Evolutionary conservation across 2,888 invertebrate genomes (phyloP).

Genomic region (Drosophila mayaguana): DNA sequence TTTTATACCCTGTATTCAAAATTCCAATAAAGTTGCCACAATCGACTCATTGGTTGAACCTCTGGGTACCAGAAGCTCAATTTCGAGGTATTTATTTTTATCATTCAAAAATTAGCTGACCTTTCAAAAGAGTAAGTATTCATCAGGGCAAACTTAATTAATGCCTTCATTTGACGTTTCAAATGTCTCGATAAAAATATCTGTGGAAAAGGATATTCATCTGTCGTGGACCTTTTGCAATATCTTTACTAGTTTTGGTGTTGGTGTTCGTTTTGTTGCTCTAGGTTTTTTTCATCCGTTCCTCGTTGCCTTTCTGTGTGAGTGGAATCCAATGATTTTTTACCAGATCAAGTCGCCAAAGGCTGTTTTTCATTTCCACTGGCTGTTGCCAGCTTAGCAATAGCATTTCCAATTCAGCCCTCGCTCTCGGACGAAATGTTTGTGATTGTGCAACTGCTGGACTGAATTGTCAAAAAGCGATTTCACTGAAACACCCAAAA

Average conservation of each 20-base stretch:
- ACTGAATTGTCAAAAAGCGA: constrained; percentile 28
- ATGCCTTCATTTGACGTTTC: not conserved
- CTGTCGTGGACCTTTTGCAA: not conserved
- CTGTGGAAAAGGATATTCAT: not conserved
- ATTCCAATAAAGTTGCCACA: not conserved
- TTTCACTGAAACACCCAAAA: constrained; percentile 13
- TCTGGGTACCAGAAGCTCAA: not conserved
- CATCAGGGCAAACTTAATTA: not conserved
- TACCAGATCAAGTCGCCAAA: constrained; percentile 54
- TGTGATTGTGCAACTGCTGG: constrained; percentile 19
- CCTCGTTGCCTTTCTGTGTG: constrained; percentile 25
- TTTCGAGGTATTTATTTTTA: not conserved
- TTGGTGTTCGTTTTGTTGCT: constrained; percentile 25
- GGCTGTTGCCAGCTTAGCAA: constrained; percentile 44
- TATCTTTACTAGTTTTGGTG: not conserved
- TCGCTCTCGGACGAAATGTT: constrained; percentile 39
- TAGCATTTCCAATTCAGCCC: constrained; percentile 57
- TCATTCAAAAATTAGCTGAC: not conserved
- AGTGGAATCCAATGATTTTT: constrained; percentile 56
- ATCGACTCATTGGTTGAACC: no score
- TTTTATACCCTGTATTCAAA: constrained; percentile 36
- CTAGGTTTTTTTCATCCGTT: constrained; percentile 37
- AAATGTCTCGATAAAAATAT: not conserved
- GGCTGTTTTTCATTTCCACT: constrained; percentile 33
- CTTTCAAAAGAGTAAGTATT: not conserved